Base-by-base conservation (phyloP, 2,888 invertebrate genomes). In the Arctia plantaginis region DNA sequence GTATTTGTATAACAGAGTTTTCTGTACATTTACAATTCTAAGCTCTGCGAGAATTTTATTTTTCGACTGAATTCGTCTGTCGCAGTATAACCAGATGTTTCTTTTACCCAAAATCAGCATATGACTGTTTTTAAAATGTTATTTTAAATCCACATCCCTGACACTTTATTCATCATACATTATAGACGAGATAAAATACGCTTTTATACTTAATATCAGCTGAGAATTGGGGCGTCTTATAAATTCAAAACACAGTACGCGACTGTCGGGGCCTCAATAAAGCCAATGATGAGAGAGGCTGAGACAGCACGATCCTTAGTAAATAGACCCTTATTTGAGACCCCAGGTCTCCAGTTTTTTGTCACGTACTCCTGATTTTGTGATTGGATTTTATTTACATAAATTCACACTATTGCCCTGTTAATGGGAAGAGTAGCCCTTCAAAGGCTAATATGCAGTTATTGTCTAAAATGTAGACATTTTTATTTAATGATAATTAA, bases 281-380 rank as follows among this genome's bases (percentile, higher is more conserved):
- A 79, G 39, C 44, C 71, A 73, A 68, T 74, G 79, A 79, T 80
- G 77, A 77, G 74, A 79, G 78, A 35, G 68, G 81, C 86, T 83
- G 85, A 84, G 80, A 39, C 62, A 39, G 80, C 82, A 69, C 69
- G 72, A 79, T 79, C 83, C 85, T 84, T 59, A 76, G 79, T 81
- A 86, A 86, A 86, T 80, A 86, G 18, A 82, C 82, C 84, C 81
- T 81, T 81, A 80, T 83, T 86, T 81, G 76, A 20, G 67, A 73
- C 30, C 64, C 73, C 69, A 70, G 55, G 73, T 73, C 72, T 75
- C 44, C 76, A 76, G 78, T 81, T 81, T 55, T 81, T 83, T 79
- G 71, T 77, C 75, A 76, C 75, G 78, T 67, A 65, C 44, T 74
- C 59, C 73, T 76, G 69, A 69, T 59, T 77, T 79, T 72, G 44